These are phyloP conservation scores for Mayetiola destructor DNA, from an alignment of 2,888 invertebrate species.

Conservation along the genomic window DNA sequence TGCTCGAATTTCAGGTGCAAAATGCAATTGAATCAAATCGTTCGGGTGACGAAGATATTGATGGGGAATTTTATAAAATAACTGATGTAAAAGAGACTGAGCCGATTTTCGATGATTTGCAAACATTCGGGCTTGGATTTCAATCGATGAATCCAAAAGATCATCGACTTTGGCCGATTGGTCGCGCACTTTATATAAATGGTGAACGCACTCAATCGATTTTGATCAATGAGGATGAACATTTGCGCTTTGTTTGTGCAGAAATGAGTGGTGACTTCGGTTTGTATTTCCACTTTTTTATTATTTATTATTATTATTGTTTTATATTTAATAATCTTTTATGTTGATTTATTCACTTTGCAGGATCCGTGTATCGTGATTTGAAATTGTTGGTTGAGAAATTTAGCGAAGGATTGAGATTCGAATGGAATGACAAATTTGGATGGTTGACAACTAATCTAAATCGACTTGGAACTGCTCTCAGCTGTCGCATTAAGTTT, in stretches of 20 bases:
- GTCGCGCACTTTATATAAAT: constrained; percentile 30
- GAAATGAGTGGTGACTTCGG: constrained; percentile 39
- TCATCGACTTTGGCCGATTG: constrained; percentile 39
- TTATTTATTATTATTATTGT: no score
- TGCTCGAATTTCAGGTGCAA: background rate
- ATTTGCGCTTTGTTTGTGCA: constrained; percentile 49
- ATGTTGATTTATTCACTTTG: background rate
- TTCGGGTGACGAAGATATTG: constrained; percentile 2
- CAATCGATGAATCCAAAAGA: background rate
- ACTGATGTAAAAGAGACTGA: background rate
- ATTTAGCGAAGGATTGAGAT: background rate
- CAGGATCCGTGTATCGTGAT: background rate
- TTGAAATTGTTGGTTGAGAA: background rate
- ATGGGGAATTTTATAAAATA: constrained; percentile 28
- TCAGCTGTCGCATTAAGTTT: background rate
- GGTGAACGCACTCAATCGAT: constrained; percentile 43
- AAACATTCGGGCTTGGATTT: background rate
- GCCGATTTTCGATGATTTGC: background rate
- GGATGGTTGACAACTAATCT: constrained; percentile 6
- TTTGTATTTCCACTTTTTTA: constrained; percentile 13
- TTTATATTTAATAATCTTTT: background rate
- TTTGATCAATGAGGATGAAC: constrained; percentile 50
- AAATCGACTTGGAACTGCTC: background rate
- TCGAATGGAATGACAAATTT: background rate
- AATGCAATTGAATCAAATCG: background rate